These are phyloP conservation scores for Amiota communis DNA, from an alignment of 2,888 invertebrate species.

Conservation along the genomic window DNA sequence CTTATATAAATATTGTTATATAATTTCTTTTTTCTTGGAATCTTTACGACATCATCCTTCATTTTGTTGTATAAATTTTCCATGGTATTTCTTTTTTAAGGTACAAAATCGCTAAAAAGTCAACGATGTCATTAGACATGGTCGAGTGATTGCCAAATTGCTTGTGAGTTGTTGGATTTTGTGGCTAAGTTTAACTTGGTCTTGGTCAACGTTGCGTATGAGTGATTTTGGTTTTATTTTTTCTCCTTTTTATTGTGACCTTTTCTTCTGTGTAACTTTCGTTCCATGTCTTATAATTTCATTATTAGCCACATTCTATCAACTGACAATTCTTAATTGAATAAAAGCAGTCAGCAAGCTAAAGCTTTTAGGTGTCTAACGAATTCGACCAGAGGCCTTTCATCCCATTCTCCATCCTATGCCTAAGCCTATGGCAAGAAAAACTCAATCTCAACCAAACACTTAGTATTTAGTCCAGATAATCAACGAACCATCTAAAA, in stretches of 20 bases:
- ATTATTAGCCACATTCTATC: constrained; percentile 27
- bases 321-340: constrained; percentile 46
- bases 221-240: neutral
- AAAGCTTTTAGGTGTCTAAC: neutral
- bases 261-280: neutral
- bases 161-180: neutral
- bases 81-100: neutral
- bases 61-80: too few relatives aligned
- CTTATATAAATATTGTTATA: too few relatives aligned
- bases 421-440: too few relatives aligned
- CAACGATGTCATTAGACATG: neutral
- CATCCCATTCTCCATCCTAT: too few relatives aligned
- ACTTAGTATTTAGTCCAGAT: too few relatives aligned
- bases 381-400: neutral
- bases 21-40: too few relatives aligned
- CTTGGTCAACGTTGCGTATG: constrained; percentile 5
- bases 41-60: too few relatives aligned
- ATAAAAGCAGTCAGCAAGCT: neutral
- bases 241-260: neutral
- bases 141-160: neutral
- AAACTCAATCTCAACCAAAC: too few relatives aligned
- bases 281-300: neutral
- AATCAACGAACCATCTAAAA: too few relatives aligned
- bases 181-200: too few relatives aligned
- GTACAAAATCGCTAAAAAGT: constrained; percentile 36